Evolutionary conservation across 1,140 invertebrate genomes (phyloP).

Genomic region (Stenopsyche tienmushanensis): DNA sequence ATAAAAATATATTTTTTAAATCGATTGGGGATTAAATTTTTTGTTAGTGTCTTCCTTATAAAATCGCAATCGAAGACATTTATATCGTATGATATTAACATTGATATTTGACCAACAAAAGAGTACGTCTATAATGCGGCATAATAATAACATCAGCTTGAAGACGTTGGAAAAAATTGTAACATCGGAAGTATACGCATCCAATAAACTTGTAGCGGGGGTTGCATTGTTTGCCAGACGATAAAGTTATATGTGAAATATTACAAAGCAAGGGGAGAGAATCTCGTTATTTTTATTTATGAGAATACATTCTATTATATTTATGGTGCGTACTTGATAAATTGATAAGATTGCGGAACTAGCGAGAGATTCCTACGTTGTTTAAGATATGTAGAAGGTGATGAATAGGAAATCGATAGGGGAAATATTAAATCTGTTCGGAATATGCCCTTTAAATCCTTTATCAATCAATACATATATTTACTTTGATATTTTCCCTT

Average conservation of each 20-base stretch:
- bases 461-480: no score
- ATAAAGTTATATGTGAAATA: slow-evolving; percentile 31
- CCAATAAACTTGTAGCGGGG: slow-evolving; percentile 18
- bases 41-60: no score
- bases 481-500: no score
- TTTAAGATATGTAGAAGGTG: slow-evolving; percentile 11
- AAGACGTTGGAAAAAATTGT: not conserved
- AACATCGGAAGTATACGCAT: not conserved
- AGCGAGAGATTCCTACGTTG: slow-evolving; percentile 13
- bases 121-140: no score
- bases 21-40: no score
- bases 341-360: slow-evolving; percentile 33
- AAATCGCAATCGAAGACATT: no score
- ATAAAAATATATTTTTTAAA: no score
- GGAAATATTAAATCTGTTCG: slow-evolving; percentile 2
- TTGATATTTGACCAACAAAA: no score
- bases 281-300: slow-evolving; percentile 37
- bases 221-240: slow-evolving; percentile 25
- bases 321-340: slow-evolving; percentile 31
- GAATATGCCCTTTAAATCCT: no score
- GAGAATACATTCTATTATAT: slow-evolving; percentile 19
- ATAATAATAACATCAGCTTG: no score
- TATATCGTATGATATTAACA: no score
- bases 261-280: slow-evolving; percentile 5
- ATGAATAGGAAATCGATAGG: slow-evolving; percentile 21